Base-by-base conservation (phyloP, 2,113 vertebrate species). In the Crotalus tigris region DNA sequence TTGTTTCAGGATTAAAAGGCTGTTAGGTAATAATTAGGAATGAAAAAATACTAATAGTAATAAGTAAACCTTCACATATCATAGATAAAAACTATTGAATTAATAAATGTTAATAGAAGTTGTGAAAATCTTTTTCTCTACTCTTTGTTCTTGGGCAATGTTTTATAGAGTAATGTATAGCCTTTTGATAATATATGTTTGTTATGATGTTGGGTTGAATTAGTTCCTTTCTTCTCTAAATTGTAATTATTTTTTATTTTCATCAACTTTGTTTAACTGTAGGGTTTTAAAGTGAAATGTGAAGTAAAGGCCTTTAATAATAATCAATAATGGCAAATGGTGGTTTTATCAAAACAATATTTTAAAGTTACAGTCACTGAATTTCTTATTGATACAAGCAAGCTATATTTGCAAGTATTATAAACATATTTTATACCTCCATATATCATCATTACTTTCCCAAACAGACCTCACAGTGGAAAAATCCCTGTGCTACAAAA, bases 111-210 rank as follows among this genome's bases (percentile, higher is more conserved):
- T 85, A 23, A 92, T 61, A 64, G n/a, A n/a, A n/a, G 81, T 46
- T 81, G 91, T 87, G 24, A 15, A 53, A 91, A 85, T 91, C 11
- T 3, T 12, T 87, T 87, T 2, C 13, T 33, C 10, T 15, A 10
- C 29, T 54, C 90, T 54, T 92, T 94, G 90, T 64, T 94, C 89
- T 92, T n/a, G 26, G 94, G 90, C 94, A 95, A 94, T 94, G 93
- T 95, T 94, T 95, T 59, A 88, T 69, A 26, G 3, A 2, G 44
- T 59, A 49, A 85, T 55, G 58, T 87, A n/a, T 39, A 94, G 88
- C 92, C 75, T 94, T 55, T 64, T 93, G 59, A 93, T 69, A 51
- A 12, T 92, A 53, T 11, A 0, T 49, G 90, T 58, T 93, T 96
- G 87, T 91, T 92, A 85, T 59, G 92, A 49, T 93, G 55, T 92